A percentile compares a stretch with the other conserved stretches of the same genome.
These are phyloP conservation scores for Aphidius ervi DNA, from an alignment of 1,140 invertebrate species.

Conservation along the genomic window DNA sequence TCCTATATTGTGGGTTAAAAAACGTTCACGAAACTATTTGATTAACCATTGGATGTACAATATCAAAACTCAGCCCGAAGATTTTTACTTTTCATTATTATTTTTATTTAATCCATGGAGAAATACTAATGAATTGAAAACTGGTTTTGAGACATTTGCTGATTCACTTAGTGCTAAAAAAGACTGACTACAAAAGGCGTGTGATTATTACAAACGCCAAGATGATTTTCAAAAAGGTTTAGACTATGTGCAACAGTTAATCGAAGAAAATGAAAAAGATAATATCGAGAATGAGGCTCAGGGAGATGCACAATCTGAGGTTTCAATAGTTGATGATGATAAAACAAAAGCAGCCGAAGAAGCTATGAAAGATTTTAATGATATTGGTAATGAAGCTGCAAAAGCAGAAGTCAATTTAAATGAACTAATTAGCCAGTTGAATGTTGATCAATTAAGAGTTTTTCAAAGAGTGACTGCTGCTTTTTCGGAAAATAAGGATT, in stretches of 20 bases:
- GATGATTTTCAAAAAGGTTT: slow-evolving; percentile 25
- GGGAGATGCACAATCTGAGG: neutral
- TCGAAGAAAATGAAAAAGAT: slow-evolving; percentile 24
- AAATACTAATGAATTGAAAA: slow-evolving; percentile 9
- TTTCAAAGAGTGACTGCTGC: slow-evolving; percentile 19
- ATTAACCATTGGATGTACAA: slow-evolving; percentile 33
- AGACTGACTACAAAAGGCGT: slow-evolving; percentile 20
- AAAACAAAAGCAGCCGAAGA: slow-evolving; percentile 26
- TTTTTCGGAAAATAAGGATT: slow-evolving; percentile 5
- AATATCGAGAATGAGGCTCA: slow-evolving; percentile 17
- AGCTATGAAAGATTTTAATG: slow-evolving; percentile 32
- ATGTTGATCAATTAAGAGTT: slow-evolving; percentile 26
- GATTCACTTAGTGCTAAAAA: slow-evolving; percentile 24
- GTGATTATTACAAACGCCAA: slow-evolving; percentile 31
- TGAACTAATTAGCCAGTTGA: slow-evolving; percentile 26
- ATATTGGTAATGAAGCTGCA: slow-evolving; percentile 13
- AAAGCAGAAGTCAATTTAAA: slow-evolving; percentile 18
- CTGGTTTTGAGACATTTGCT: neutral
- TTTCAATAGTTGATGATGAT: neutral
- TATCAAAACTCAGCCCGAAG: slow-evolving; percentile 28
- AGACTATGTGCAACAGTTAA: slow-evolving; percentile 22
- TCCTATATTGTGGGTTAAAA: slow-evolving; percentile 23
- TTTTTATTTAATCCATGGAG: slow-evolving; percentile 13
- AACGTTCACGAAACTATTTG: slow-evolving; percentile 26
- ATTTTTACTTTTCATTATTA: slow-evolving; percentile 30